These are phyloP conservation scores for Mizuhopecten yessoensis DNA, from an alignment of 1,140 invertebrate species.

Conservation along the genomic window DNA sequence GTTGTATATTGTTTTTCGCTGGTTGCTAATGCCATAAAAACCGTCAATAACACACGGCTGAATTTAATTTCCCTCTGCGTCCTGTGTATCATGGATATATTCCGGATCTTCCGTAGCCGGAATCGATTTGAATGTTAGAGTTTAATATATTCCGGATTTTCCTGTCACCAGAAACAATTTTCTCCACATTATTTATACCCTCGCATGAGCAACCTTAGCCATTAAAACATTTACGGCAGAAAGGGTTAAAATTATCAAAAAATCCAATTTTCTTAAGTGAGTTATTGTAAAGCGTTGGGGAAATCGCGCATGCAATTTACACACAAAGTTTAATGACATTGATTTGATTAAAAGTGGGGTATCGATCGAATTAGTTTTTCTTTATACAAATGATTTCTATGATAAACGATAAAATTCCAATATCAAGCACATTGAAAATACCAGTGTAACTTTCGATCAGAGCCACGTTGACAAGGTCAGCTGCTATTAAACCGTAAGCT, in stretches of 20 bases:
- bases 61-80: neutral
- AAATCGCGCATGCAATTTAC: neutral
- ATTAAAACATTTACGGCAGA: neutral
- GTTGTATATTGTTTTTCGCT: neutral
- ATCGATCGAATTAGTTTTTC: no score
- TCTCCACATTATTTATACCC: neutral
- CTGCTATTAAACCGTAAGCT: no score
- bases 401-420: no score
- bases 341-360: no score
- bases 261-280: neutral
- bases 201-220: neutral
- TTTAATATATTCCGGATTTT: constrained; percentile 19
- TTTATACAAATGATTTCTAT: no score
- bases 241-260: constrained; percentile 14
- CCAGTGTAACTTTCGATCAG: no score
- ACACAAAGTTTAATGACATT: no score
- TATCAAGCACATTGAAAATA: no score
- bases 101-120: neutral
- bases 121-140: constrained; percentile 15
- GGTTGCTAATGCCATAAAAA: neutral
- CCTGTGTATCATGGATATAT: neutral
- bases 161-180: neutral
- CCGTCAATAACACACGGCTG: neutral
- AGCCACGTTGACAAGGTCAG: no score
- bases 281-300: neutral